Percentiles rank a stretch among this genome's conserved stretches.
Conservation (phyloP, 2,113 vertebrate species). For the Trematomus loennbergii region DNA sequence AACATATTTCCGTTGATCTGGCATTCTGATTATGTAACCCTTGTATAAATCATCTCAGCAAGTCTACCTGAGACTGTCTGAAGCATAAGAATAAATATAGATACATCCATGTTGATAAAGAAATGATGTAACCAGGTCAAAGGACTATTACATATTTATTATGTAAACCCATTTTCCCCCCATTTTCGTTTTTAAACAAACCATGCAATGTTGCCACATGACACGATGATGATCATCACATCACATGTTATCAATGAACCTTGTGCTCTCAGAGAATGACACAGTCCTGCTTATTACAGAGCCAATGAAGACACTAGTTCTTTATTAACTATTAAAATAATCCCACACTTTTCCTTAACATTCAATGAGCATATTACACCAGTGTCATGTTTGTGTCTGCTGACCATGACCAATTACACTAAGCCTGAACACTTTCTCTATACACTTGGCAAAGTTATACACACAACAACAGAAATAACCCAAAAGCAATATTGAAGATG, state of each 20-base stretch:
- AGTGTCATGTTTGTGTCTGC: constrained; percentile 44
- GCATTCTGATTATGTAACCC: no score
- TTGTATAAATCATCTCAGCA: not conserved
- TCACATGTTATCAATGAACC: constrained; percentile 29
- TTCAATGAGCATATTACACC: constrained; percentile 4
- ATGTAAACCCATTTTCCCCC: not conserved
- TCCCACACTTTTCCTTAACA: not conserved
- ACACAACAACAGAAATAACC: not conserved
- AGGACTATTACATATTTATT: not conserved
- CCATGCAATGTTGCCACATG: constrained; percentile 45
- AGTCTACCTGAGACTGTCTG: not conserved
- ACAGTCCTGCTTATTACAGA: constrained; percentile 6
- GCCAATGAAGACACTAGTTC: not conserved
- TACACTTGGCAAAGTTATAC: not conserved
- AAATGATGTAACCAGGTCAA: not conserved
- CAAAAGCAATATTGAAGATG: not conserved
- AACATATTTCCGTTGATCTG: not conserved
- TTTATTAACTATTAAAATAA: constrained; percentile 18
- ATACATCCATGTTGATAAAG: not conserved
- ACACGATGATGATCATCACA: constrained; percentile 19
- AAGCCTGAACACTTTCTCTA: constrained; percentile 3
- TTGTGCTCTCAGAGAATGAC: constrained; percentile 16
- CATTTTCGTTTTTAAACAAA: constrained; percentile 13
- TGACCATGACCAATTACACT: constrained; percentile 27
- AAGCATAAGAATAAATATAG: not conserved